These are phyloP conservation scores for Cryptotis parvus DNA, from an alignment of 2,113 vertebrate genomes.

Conservation along the genomic window DNA sequence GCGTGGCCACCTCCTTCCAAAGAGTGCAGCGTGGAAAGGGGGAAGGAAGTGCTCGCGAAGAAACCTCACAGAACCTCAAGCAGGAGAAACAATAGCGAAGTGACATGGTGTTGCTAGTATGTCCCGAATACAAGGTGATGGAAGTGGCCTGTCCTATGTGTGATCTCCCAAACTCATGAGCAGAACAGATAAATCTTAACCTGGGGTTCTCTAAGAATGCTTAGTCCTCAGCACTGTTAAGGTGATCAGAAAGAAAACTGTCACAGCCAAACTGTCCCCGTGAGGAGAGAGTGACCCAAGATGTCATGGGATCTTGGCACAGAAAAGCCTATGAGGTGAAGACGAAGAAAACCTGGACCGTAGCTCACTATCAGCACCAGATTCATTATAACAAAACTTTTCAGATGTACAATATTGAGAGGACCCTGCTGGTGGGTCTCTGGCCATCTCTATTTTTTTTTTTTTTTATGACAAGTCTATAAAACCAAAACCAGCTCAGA, in stretches of 20 bases:
- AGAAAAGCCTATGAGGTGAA: background rate
- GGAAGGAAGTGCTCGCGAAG: no score
- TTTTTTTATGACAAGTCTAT: background rate
- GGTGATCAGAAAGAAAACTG: background rate
- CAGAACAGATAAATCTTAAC: background rate
- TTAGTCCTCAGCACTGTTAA: background rate
- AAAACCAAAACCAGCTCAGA: background rate
- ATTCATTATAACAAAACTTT: background rate
- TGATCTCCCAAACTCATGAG: background rate
- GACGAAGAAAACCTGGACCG: background rate
- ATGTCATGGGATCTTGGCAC: background rate
- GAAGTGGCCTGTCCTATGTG: background rate
- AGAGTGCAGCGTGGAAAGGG: background rate
- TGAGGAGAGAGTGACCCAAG: background rate
- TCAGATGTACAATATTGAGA: background rate
- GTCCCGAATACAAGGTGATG: background rate
- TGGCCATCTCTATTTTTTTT: background rate
- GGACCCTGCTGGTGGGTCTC: background rate
- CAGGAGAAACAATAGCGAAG: background rate
- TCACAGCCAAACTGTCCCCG: no score
- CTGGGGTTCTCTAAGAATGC: background rate
- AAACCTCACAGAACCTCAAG: background rate
- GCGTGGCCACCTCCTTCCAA: background rate
- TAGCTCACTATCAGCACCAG: background rate
- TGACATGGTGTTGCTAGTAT: accelerated